Conservation (phyloP, 2,888 invertebrate genomes). For the Tinea pellionella region DNA sequence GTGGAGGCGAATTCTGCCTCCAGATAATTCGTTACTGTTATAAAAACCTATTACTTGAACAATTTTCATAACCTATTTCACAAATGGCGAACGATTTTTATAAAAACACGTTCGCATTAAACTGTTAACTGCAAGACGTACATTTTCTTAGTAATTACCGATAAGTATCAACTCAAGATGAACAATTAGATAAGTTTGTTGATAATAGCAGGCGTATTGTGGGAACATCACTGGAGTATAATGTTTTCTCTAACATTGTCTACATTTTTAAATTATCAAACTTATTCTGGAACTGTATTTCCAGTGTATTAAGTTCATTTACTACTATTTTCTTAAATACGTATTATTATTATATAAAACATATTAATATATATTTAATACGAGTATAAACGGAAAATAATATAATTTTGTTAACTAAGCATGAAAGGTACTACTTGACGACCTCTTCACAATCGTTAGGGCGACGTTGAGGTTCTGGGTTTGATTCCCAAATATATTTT, state of each 20-base stretch:
- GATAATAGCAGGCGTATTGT: not conserved
- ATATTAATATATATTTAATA: no score
- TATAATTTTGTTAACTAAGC: no score
- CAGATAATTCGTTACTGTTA: no score
- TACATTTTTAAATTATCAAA: not conserved
- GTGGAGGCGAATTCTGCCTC: no score
- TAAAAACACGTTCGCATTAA: not conserved
- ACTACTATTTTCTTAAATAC: not conserved
- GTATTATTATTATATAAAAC: no score
- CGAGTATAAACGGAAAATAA: no score
- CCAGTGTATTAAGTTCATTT: not conserved
- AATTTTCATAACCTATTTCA: no score
- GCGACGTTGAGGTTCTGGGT: no score
- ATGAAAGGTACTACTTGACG: no score
- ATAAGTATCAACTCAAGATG: slow-evolving; percentile 3
- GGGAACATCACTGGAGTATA: not conserved
- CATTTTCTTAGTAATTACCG: not conserved
- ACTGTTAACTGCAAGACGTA: not conserved
- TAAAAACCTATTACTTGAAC: no score
- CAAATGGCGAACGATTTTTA: not conserved
- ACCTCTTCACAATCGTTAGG: no score
- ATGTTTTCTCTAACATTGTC: not conserved
- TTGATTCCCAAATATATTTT: no score
- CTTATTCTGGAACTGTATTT: not conserved
- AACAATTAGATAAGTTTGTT: slow-evolving; percentile 3